Percentiles rank a stretch among this genome's conserved stretches.
phyloP scores from a whole-genome alignment of 2,113 vertebrate species.

The Aptenodytes patagonicus region DNA sequence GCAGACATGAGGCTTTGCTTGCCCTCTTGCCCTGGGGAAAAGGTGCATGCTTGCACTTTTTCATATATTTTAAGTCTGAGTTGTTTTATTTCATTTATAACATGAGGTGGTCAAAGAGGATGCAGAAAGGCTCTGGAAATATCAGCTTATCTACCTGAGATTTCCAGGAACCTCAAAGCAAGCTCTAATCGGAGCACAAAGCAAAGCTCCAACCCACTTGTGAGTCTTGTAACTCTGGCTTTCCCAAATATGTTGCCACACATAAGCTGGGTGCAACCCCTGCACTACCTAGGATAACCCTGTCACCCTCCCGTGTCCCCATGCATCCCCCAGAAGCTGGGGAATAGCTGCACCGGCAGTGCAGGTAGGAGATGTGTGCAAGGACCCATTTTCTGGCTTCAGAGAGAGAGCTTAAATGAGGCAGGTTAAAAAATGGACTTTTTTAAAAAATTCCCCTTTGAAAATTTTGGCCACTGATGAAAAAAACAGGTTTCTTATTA shows the following conservation, averaged over 20 bases:
- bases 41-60: neutral
- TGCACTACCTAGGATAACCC: neutral
- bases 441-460: neutral
- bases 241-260: neutral
- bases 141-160: neutral
- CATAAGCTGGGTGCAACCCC: neutral
- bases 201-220: neutral
- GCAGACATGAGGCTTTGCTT: neutral
- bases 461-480: neutral
- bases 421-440: rapidly evolving
- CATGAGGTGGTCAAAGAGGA: neutral
- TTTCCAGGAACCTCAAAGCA: neutral
- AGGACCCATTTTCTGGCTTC: neutral
- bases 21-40: neutral
- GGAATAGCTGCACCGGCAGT: neutral
- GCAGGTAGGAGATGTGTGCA: neutral
- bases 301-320: neutral
- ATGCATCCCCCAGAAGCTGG: neutral
- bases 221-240: neutral
- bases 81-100: neutral
- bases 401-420: neutral
- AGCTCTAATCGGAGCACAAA: neutral
- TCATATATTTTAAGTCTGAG: neutral
- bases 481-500: neutral
- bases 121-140: neutral